Conservation (phyloP, 2,113 vertebrate species). For the Rhabdornis inornatus region DNA sequence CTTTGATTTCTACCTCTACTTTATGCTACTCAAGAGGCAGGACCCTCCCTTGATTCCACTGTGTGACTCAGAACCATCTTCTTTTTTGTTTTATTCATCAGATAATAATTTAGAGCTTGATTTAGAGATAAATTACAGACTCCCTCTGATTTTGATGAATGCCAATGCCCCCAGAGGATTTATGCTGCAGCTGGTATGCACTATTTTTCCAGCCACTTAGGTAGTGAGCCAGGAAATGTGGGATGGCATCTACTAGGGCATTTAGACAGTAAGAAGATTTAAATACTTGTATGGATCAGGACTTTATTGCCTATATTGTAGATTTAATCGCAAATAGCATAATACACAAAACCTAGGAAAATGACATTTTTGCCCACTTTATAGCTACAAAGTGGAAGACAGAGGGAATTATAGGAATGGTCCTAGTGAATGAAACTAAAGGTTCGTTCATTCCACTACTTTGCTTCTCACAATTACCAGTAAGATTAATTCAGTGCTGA, state of each 20-base stretch:
- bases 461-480: neutral
- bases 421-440: neutral
- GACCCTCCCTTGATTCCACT: neutral
- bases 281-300: neutral
- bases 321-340: neutral
- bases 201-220: neutral
- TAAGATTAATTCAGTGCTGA: neutral
- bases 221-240: neutral
- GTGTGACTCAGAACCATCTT: neutral
- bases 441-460: neutral
- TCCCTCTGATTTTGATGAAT: neutral
- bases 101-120: neutral
- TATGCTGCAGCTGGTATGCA: neutral
- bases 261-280: neutral
- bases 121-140: neutral
- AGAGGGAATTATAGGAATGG: neutral
- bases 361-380: neutral
- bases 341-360: neutral
- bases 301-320: neutral
- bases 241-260: neutral
- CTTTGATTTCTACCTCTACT: neutral
- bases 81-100: neutral
- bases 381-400: neutral
- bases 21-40: neutral
- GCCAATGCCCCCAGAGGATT: neutral